Evolutionary conservation across 2,797 vertebrate species (phyloP).

Genomic region (Aselliscus stoliczkanus): DNA sequence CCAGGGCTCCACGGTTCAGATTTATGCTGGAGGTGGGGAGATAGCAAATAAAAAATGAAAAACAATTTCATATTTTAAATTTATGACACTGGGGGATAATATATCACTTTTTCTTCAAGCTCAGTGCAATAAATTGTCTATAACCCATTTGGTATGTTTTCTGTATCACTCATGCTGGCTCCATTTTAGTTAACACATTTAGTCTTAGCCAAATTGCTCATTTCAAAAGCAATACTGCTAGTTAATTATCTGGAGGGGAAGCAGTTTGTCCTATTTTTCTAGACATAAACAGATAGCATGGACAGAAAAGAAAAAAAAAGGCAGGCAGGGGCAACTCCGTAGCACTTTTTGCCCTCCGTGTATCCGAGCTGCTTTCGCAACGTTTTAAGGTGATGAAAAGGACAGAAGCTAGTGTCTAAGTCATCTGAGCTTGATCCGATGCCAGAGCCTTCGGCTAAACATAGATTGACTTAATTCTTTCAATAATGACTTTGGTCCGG

Average conservation of each 20-base stretch:
- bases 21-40: constrained; percentile 46
- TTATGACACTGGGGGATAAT: constrained; percentile 34
- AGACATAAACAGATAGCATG: constrained; percentile 52
- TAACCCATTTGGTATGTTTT: background rate
- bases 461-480: constrained; percentile 87
- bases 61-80: constrained; percentile 68
- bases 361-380: constrained; percentile 72
- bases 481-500: constrained; percentile 85
- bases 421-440: constrained; percentile 79
- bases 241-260: constrained; percentile 39
- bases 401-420: constrained; percentile 80
- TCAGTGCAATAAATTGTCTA: background rate
- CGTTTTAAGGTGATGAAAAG: constrained; percentile 80
- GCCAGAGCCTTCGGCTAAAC: constrained; percentile 86
- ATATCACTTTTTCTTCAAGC: constrained; percentile 17
- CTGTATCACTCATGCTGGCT: background rate
- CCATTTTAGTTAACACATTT: background rate
- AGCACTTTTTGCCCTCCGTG: constrained; percentile 54
- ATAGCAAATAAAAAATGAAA: constrained; percentile 67
- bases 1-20: background rate
- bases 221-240: background rate
- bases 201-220: background rate
- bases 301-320: background rate
- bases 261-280: constrained; percentile 64
- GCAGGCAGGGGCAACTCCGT: background rate